Base-by-base conservation (phyloP, 2,888 invertebrate species). In the Tenthredo notha region DNA sequence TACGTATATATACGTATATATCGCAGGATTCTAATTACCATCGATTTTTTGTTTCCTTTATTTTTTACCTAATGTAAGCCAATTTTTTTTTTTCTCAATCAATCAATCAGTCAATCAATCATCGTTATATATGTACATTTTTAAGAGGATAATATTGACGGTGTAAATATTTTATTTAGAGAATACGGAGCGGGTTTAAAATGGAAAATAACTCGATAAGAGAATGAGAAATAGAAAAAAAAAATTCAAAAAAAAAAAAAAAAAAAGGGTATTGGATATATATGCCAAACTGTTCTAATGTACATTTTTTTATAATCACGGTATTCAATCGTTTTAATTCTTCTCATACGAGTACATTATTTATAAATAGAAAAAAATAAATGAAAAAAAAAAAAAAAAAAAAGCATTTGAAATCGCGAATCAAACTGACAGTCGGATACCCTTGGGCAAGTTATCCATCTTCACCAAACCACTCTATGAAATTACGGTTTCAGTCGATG, bases 401-500 rank as follows among this genome's bases (percentile, higher is more conserved):
- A n/a, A 6, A 54, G n/a, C 18, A 54, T 54, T n/a, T 10, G n/a
- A n/a, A 54, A 54, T 54, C 54, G n/a, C 6, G n/a, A n/a, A 54
- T 15, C 3, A 47, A 47, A 12, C n/a, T 6, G 54, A 54, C 54
- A 6, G 54, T 54, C n/a, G n/a, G 54, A 54, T 54, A 54, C 54
- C 54, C 54, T n/a, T n/a, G n/a, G n/a, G n/a, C 18, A 21, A 61
- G 61, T 25, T 25, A 25, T 25, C 18, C 12, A 61, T 12, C 25
- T 61, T 61, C 1, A 61, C 25, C 25, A 29, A 61, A 61, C 61
- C 61, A 61, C 61, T 61, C 61, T 61, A 12, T 61, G 25, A 61
- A 61, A 61, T 61, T 61, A 61, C 61, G 61, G 10, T 29, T 61
- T 61, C 61, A 25, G 61, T 25, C 61, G 61, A 61, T 21, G 61